phyloP scores from a whole-genome alignment of 2,888 invertebrate genomes.

The Agonopterix arenella region DNA sequence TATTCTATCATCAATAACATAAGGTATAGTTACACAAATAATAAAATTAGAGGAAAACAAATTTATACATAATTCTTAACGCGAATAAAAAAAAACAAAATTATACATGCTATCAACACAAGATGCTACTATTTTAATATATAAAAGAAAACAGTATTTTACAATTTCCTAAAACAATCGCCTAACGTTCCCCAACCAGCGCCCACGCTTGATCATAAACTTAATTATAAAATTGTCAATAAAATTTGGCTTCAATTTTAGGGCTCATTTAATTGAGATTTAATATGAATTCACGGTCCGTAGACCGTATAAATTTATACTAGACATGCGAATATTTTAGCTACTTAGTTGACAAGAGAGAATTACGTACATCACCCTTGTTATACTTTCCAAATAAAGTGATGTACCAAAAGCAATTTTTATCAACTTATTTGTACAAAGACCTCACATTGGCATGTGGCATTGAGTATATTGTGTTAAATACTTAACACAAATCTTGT shows the following conservation, averaged over 20 bases:
- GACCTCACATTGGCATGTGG: too few species aligned
- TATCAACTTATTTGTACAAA: too few species aligned
- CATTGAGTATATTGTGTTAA: too few species aligned
- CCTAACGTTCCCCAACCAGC: slow-evolving; percentile 41
- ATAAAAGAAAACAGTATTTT: slow-evolving; percentile 64
- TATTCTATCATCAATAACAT: slow-evolving; percentile 77
- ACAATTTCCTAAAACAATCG: slow-evolving; percentile 67
- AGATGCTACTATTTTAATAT: slow-evolving; percentile 42
- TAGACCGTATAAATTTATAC: too few species aligned
- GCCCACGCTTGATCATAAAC: slow-evolving; percentile 38
- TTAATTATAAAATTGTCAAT: slow-evolving; percentile 43
- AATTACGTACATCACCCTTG: too few species aligned
- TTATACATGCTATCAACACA: slow-evolving; percentile 72
- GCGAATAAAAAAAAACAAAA: slow-evolving; percentile 70
- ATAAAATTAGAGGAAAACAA: slow-evolving; percentile 75
- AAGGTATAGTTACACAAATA: slow-evolving; percentile 74
- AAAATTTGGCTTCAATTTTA: slow-evolving; percentile 68
- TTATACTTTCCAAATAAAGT: too few species aligned
- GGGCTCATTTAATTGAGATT: slow-evolving; percentile 30
- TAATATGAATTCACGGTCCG: background rate
- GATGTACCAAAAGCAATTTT: too few species aligned
- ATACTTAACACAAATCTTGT: background rate
- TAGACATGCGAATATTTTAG: too few species aligned
- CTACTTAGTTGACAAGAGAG: too few species aligned
- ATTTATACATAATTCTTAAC: slow-evolving; percentile 75